A percentile compares a stretch with the other conserved stretches of the same genome.
Conservation (phyloP, 2,113 vertebrate genomes). For the Coreoperca whiteheadi region DNA sequence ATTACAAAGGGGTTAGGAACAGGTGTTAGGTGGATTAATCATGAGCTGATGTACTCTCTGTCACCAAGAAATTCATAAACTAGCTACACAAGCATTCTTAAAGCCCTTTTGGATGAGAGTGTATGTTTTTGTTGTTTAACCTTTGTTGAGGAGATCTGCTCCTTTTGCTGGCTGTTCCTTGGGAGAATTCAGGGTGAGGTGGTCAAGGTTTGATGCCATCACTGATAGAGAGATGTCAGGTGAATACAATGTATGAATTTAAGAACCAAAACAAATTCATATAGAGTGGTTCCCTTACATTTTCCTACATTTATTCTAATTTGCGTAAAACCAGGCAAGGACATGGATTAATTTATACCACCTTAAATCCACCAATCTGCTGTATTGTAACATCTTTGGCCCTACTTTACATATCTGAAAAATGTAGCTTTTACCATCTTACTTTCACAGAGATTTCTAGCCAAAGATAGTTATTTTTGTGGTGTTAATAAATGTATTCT, state of each 20-base stretch:
- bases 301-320: slow-evolving; percentile 2
- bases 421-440: neutral
- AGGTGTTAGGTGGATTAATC: slow-evolving; percentile 48
- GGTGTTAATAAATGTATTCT: slow-evolving; percentile 28
- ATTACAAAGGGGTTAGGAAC: slow-evolving; percentile 42
- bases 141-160: slow-evolving; percentile 61
- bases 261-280: slow-evolving; percentile 55
- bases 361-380: slow-evolving; percentile 10
- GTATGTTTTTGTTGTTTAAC: slow-evolving; percentile 24
- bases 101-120: slow-evolving; percentile 64
- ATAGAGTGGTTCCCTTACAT: too few species aligned
- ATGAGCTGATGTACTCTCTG: slow-evolving; percentile 37
- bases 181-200: slow-evolving; percentile 75
- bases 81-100: slow-evolving; percentile 63
- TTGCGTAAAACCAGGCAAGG: neutral
- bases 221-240: slow-evolving; percentile 22
- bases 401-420: slow-evolving; percentile 3
- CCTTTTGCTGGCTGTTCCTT: slow-evolving; percentile 72
- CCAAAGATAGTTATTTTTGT: slow-evolving; percentile 21
- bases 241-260: slow-evolving; percentile 11
- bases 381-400: neutral
- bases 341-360: slow-evolving; percentile 1
- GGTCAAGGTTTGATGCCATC: slow-evolving; percentile 78
- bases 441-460: slow-evolving; percentile 4
- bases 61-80: slow-evolving; percentile 55